A percentile compares a stretch with the other conserved stretches of the same genome.
These are phyloP conservation scores for Sebastes vulpes DNA, from an alignment of 2,797 vertebrate genomes.

Conservation along the genomic window DNA sequence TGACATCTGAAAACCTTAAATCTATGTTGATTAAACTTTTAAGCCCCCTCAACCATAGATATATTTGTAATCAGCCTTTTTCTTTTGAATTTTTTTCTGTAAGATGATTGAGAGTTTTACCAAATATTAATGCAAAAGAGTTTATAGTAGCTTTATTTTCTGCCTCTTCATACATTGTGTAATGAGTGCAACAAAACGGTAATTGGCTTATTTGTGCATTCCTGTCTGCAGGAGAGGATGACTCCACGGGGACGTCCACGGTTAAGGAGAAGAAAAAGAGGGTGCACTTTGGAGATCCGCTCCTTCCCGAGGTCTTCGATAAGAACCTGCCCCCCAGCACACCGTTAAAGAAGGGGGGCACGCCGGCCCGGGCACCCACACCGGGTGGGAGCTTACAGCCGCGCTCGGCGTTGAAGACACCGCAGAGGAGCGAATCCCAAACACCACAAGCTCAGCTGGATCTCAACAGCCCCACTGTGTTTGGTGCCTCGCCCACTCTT, in stretches of 20 bases:
- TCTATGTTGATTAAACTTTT: neutral
- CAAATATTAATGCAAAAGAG: neutral
- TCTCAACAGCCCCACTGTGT: constrained; percentile 48
- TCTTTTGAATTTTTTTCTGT: neutral
- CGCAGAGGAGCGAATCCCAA: constrained; percentile 61
- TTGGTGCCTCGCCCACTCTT: constrained; percentile 71
- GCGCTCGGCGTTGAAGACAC: constrained; percentile 81
- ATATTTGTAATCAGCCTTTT: neutral
- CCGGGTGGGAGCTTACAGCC: constrained; percentile 51
- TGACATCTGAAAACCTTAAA: neutral
- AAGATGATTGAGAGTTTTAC: neutral
- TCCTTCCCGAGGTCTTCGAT: constrained; percentile 87
- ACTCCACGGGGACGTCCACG: neutral
- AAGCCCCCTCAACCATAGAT: neutral
- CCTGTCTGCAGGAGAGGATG: constrained; percentile 43
- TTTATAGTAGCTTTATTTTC: neutral
- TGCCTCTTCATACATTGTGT: neutral
- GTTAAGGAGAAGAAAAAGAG: constrained; percentile 71
- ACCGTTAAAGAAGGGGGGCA: constrained; percentile 83
- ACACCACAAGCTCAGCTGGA: constrained; percentile 34
- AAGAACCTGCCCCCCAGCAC: constrained; percentile 85
- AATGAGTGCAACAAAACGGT: neutral
- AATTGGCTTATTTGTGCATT: neutral
- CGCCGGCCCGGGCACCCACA: constrained; percentile 59
- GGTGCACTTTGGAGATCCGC: constrained; percentile 83